Percentiles rank a stretch among this genome's conserved stretches.
Conservation (phyloP, 1,140 invertebrate genomes). For the Chymomyza costata region DNA sequence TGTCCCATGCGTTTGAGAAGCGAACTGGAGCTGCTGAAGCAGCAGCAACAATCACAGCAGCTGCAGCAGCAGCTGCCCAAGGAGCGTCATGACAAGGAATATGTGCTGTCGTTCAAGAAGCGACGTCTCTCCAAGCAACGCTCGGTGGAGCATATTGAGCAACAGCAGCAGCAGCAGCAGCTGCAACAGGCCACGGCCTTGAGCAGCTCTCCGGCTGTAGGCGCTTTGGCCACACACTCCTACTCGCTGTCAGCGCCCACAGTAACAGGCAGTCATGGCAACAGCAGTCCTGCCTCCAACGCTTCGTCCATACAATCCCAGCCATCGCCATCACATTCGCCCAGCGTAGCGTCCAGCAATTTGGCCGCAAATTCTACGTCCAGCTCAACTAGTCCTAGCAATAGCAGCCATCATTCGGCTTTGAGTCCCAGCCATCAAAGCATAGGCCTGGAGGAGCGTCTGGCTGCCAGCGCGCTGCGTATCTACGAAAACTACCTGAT, state of each 20-base stretch:
- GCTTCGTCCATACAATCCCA: no score
- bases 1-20: conserved; percentile 57
- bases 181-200: neutral
- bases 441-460: conserved; percentile 47
- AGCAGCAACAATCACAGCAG: conserved; percentile 28
- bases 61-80: conserved; percentile 27
- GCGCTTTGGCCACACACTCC: conserved; percentile 15
- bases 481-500: conserved; percentile 68
- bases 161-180: neutral
- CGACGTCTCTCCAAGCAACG: conserved; percentile 70
- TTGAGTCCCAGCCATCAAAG: conserved; percentile 33
- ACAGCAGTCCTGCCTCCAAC: conserved; percentile 28
- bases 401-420: conserved; percentile 40
- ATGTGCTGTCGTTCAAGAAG: conserved; percentile 69
- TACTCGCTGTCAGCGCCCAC: conserved; percentile 22
- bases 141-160: conserved; percentile 63
- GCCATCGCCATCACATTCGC: conserved; percentile 36
- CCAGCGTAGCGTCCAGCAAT: neutral
- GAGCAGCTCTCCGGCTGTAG: conserved; percentile 4
- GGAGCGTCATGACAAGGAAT: conserved; percentile 70
- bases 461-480: conserved; percentile 50
- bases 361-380: conserved; percentile 3
- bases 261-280: conserved; percentile 7
- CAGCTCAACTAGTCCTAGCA: conserved; percentile 48
- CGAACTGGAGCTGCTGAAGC: conserved; percentile 41